Percentiles rank a stretch among this genome's conserved stretches.
phyloP scores from a whole-genome alignment of 2,797 vertebrate species.

The Heliangelus exortis region DNA sequence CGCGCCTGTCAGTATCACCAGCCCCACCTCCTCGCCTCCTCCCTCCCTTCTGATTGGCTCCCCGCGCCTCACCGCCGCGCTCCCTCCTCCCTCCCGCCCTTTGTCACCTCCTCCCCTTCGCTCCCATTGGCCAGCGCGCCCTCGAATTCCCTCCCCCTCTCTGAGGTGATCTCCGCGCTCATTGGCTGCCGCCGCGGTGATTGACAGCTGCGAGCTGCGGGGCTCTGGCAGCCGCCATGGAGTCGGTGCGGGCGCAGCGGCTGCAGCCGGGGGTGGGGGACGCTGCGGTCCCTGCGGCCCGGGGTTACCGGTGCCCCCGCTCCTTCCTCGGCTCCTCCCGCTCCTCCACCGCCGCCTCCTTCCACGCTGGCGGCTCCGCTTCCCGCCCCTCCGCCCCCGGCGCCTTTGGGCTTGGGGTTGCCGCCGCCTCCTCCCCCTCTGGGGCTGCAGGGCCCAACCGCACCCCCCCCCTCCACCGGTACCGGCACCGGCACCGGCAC shows the following conservation, averaged over 20 bases:
- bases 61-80: not conserved
- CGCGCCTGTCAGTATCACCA: fast-evolving
- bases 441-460: slow-evolving; percentile 76
- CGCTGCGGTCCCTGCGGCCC: slow-evolving; percentile 87
- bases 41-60: not conserved
- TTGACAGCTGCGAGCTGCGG: slow-evolving; percentile 73
- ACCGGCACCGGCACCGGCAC: too few species aligned
- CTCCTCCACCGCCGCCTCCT: slow-evolving; percentile 76
- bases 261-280: slow-evolving; percentile 88
- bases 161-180: not conserved
- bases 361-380: slow-evolving; percentile 80
- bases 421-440: slow-evolving; percentile 79
- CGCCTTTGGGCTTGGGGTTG: slow-evolving; percentile 67
- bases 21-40: fast-evolving
- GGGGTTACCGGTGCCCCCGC: slow-evolving; percentile 84
- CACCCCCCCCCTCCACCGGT: slow-evolving; percentile 67
- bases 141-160: not conserved
- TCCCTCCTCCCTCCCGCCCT: not conserved
- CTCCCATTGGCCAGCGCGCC: not conserved
- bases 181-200: slow-evolving; percentile 62
- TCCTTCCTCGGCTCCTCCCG: slow-evolving; percentile 62
- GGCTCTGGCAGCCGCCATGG: slow-evolving; percentile 77
- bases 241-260: slow-evolving; percentile 86
- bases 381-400: slow-evolving; percentile 81
- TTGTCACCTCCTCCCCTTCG: fast-evolving